Evolutionary conservation across 2,797 vertebrate species (phyloP).

Genomic region (Diceros bicornis): DNA sequence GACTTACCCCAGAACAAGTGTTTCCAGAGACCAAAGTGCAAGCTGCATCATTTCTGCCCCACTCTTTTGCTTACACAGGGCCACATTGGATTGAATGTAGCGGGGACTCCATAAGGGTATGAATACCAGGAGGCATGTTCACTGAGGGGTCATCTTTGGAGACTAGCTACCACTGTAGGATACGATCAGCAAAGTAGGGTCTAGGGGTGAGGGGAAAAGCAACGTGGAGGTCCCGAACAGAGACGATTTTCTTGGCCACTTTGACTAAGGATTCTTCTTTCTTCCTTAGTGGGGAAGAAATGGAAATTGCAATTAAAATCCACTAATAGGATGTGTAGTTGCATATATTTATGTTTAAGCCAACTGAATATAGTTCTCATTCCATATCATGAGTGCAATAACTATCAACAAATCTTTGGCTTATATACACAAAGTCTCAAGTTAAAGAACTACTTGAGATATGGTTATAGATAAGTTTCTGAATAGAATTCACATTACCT

Average conservation of each 20-base stretch:
- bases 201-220: not conserved
- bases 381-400: not conserved
- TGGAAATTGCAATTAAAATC: not conserved
- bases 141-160: not conserved
- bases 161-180: not conserved
- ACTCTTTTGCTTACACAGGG: not conserved
- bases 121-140: not conserved
- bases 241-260: not conserved
- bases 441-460: conserved; percentile 3
- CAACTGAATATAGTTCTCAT: conserved; percentile 38
- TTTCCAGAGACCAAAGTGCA: not conserved
- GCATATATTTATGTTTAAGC: not conserved
- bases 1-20: not conserved
- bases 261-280: conserved; percentile 1
- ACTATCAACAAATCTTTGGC: conserved; percentile 1
- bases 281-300: not conserved
- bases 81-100: not conserved
- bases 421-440: not conserved
- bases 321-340: not conserved
- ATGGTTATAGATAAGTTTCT: not conserved
- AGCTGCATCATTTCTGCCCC: not conserved
- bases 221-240: not conserved
- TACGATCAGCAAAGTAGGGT: not conserved
- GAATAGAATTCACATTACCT: not conserved
- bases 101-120: not conserved